A percentile compares a stretch with the other conserved stretches of the same genome.
These are phyloP conservation scores for Axea sp. DNA, from an alignment of 2,888 invertebrate genomes.

Conservation along the genomic window DNA sequence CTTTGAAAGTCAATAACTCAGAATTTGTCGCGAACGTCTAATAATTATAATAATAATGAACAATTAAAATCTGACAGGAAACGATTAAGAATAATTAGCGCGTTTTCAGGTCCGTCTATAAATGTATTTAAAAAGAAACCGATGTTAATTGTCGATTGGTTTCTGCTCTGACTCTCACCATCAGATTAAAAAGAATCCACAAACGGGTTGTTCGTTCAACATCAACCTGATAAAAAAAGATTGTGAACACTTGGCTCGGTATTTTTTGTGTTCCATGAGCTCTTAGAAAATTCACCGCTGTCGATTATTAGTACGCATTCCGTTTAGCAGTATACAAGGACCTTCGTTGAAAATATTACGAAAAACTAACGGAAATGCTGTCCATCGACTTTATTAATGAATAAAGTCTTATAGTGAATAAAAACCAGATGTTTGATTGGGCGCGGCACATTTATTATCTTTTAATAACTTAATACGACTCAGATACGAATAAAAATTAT, in stretches of 20 bases:
- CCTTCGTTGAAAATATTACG: slow-evolving; percentile 32
- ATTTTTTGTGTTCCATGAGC: slow-evolving; percentile 23
- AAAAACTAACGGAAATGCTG: slow-evolving; percentile 27
- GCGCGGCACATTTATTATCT: too few species aligned
- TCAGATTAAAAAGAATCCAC: slow-evolving; percentile 26
- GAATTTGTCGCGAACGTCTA: slow-evolving; percentile 43
- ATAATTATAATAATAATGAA: slow-evolving; percentile 11
- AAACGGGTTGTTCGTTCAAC: slow-evolving; percentile 48
- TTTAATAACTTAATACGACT: slow-evolving; percentile 32
- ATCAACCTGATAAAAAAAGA: slow-evolving; percentile 37
- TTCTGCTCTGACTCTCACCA: slow-evolving; percentile 35
- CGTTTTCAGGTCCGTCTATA: slow-evolving; percentile 23
- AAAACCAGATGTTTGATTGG: not conserved
- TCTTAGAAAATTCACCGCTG: slow-evolving; percentile 36
- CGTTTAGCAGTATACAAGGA: not conserved
- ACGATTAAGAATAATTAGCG: slow-evolving; percentile 56
- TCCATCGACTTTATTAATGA: slow-evolving; percentile 5
- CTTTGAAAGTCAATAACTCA: slow-evolving; percentile 51
- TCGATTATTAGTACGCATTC: slow-evolving; percentile 51
- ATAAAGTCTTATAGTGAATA: slow-evolving; percentile 1
- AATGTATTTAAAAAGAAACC: slow-evolving; percentile 47
- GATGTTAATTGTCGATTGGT: slow-evolving; percentile 58
- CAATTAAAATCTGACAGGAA: slow-evolving; percentile 45
- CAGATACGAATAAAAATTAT: not conserved
- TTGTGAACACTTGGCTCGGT: slow-evolving; percentile 8